Evolutionary conservation across 2,888 invertebrate species (phyloP), one percentile per base, ranked within the genome.

Genomic region (Athalia rosae): DNA sequence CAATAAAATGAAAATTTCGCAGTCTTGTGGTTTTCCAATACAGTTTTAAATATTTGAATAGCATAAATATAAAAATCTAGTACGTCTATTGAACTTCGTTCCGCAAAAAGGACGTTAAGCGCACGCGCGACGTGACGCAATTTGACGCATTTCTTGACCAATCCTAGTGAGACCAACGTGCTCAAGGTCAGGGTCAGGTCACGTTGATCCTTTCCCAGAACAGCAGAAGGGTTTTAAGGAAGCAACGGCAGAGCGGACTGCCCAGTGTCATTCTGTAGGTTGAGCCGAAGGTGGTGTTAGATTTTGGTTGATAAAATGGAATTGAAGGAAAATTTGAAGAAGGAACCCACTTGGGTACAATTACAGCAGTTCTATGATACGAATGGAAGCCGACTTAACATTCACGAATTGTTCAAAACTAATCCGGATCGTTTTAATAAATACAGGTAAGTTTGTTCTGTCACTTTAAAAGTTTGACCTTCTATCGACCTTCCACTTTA

Each of bases 351-450:
- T 11, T 98, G 93, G 92, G 92, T 93, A 85, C 94, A 95, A 89
- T 91, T 98, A 62, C 93, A 95, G 86, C 92, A 94, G 78, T 95
- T 94, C 89, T 97, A 94, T 88, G 91, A 95, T 82, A 90, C 91
- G 7, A 93, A 95, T 87, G 95, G 94, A 11, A 91, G 93, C 45
- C 94, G 94, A 84, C 92, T 99, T 62, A 95, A 96, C 85, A 96
- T 99, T 85, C 93, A 93, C 81, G 93, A 96, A 80, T 91, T 98
- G 84, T 99, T 99, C 88, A 92, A 94, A 81, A 91, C 94, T 83
- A 96, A 99, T 90, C 91, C 95, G 0, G 91, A 93, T 48, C 93
- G 99, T 79, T 99, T 99, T 88, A 92, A 95, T 73, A 97, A 97
- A 90, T 97, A 94, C 92, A 98, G 97, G 98, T 98, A 91, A 87